A percentile compares a stretch with the other conserved stretches of the same genome.
phyloP scores from a whole-genome alignment of 2,113 vertebrate genomes.

The Crotalus helleri region DNA sequence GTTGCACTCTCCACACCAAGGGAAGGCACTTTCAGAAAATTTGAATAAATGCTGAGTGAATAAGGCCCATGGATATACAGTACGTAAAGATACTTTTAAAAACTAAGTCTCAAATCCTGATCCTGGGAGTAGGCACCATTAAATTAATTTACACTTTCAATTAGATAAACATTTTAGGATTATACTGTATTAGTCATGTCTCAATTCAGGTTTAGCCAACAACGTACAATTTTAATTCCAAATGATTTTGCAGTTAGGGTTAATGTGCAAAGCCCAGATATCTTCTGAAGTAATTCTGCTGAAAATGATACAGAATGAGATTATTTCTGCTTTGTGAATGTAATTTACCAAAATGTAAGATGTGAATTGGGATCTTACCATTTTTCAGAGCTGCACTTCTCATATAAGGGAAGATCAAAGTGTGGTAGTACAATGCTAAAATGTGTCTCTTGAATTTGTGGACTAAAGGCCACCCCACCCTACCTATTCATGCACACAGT shows the following conservation, averaged over 20 bases:
- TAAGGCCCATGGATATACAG: not conserved
- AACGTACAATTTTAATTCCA: not conserved
- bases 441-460: not conserved
- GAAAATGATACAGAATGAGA: not conserved
- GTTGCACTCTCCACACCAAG: not conserved
- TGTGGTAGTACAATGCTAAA: not conserved
- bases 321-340: not conserved
- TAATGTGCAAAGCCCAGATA: not conserved
- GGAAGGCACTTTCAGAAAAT: not conserved
- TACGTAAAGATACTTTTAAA: not conserved
- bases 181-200: not conserved
- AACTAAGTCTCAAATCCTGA: not conserved
- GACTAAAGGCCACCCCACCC: not conserved
- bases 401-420: not conserved
- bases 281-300: not conserved
- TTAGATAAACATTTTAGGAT: not conserved
- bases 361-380: not conserved
- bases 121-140: not conserved
- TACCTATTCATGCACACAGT: not conserved
- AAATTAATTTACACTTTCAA: not conserved
- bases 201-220: not conserved
- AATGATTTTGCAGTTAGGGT: not conserved
- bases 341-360: not conserved
- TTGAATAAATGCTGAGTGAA: not conserved
- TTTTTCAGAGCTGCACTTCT: not conserved